A percentile compares a stretch with the other conserved stretches of the same genome.
phyloP scores from a whole-genome alignment of 2,888 invertebrate genomes.

The Harpalus rubripes region DNA sequence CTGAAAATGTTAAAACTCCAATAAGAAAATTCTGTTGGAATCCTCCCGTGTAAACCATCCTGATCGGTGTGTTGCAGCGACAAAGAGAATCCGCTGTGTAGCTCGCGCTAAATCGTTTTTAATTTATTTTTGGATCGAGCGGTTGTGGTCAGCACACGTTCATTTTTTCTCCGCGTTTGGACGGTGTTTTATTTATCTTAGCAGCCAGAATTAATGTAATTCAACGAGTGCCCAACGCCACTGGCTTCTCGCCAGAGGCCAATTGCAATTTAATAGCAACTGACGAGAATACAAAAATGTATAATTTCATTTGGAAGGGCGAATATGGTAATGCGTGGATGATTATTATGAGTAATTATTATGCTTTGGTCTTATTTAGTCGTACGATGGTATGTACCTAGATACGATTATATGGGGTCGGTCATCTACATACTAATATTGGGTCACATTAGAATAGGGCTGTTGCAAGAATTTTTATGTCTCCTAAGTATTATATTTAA shows the following conservation, averaged over 20 bases:
- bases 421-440: too few species aligned
- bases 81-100: conserved; percentile 21
- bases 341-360: too few species aligned
- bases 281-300: not conserved
- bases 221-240: conserved; percentile 42
- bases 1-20: too few species aligned
- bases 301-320: too few species aligned
- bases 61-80: not conserved
- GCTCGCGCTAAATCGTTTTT: conserved; percentile 27
- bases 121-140: conserved; percentile 40
- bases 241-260: conserved; percentile 22
- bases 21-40: not conserved
- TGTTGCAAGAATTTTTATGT: too few species aligned
- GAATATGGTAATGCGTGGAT: too few species aligned
- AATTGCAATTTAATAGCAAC: conserved; percentile 1
- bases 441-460: too few species aligned
- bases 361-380: too few species aligned
- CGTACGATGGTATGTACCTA: too few species aligned
- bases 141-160: conserved; percentile 16
- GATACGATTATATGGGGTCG: too few species aligned
- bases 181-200: conserved; percentile 50
- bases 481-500: too few species aligned
- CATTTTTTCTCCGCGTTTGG: conserved; percentile 33
- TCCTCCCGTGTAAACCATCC: not conserved
- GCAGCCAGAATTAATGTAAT: conserved; percentile 56